Evolutionary conservation across 2,888 invertebrate species (phyloP), one percentile per base, ranked within the genome.

Genomic region (Stratiomys singularior): DNA sequence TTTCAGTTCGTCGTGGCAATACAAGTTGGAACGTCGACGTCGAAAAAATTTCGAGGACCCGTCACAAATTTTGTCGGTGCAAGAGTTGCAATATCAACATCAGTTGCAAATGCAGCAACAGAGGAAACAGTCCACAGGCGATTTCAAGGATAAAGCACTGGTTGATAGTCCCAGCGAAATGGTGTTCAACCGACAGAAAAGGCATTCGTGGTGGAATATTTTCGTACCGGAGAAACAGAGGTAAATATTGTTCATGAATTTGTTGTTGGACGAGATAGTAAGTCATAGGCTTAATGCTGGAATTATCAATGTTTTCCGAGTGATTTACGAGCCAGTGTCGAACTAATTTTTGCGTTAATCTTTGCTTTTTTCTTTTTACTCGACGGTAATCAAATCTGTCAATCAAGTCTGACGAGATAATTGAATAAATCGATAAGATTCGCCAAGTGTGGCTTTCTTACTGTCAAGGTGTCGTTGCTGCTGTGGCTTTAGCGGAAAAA

Each of bases 131-230:
- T 63, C 60, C 15, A 69, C 58, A 4, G 63, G 63, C 28, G 52
- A 67, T 37, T 21, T 64, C 58, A 71, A 74, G 66, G 23, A 23
- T 23, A 30, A 56, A 11, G 44, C 69, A 5, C 9, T 66, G 18
- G 7, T 30, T 4, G 56, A 28, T 4, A 25, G 13, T 60, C 18
- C 21, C n/a, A 72, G 74, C 13, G 66, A 25, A 28, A 21, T 37
- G 11, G 18, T 74, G 27, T 78, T 71, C 71, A 63, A 23, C 60
- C 87, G 86, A 81, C 88, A 94, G 86, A 94, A 94, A 85, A 89
- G 94, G 80, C 92, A 93, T 52, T 95, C 94, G 52, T 96, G 95
- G 95, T 96, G 95, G 95, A 95, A 94, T 86, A 94, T 95, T 81
- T 94, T 95, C 85, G 92, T 93, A 64, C 93, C 93, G 71, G 94